phyloP scores from a whole-genome alignment of 2,888 invertebrate genomes.

The Stenoptilia bipunctidactyla region DNA sequence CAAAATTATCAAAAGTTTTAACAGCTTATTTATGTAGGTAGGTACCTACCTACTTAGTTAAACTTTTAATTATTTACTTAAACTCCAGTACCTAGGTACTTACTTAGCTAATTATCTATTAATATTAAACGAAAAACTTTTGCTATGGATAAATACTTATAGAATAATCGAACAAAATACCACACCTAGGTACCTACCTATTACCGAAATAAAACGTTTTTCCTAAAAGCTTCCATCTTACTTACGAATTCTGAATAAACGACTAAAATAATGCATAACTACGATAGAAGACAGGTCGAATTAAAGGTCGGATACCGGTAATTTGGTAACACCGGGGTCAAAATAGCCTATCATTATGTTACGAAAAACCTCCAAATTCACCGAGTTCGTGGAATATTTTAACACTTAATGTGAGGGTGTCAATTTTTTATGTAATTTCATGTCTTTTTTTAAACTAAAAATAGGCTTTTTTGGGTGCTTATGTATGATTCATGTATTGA shows the following conservation, averaged over 20 bases:
- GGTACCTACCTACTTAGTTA: too few species aligned
- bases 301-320: slow-evolving; percentile 28
- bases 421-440: slow-evolving; percentile 16
- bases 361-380: slow-evolving; percentile 20
- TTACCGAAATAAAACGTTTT: not conserved
- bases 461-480: too few species aligned
- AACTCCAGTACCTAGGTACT: too few species aligned
- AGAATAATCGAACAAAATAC: too few species aligned
- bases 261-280: slow-evolving; percentile 13
- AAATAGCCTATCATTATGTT: slow-evolving; percentile 40
- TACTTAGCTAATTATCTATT: too few species aligned
- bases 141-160: too few species aligned
- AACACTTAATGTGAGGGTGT: slow-evolving; percentile 26
- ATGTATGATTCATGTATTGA: too few species aligned
- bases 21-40: too few species aligned
- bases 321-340: slow-evolving; percentile 32
- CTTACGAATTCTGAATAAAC: slow-evolving; percentile 2
- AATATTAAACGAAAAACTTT: too few species aligned
- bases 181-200: too few species aligned
- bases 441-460: slow-evolving; percentile 1
- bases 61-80: too few species aligned
- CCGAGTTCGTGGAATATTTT: slow-evolving; percentile 26
- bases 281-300: slow-evolving; percentile 15
- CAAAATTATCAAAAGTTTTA: too few species aligned
- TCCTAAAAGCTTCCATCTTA: slow-evolving; percentile 3